A percentile compares a stretch with the other conserved stretches of the same genome.
These are phyloP conservation scores for Esox lucius DNA, from an alignment of 2,797 vertebrate species.

Conservation along the genomic window DNA sequence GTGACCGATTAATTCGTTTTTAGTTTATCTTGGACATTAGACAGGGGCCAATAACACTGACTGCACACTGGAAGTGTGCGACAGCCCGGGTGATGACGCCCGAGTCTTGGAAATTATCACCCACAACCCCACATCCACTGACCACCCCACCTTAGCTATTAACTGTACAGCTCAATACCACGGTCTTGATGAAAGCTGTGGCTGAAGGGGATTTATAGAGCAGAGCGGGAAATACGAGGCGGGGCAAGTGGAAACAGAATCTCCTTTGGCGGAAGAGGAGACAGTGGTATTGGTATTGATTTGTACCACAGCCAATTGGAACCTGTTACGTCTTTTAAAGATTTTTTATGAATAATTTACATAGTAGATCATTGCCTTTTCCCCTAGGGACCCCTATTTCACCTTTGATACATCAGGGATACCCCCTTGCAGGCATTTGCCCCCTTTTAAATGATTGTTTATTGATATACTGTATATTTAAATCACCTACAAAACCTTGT, in stretches of 20 bases:
- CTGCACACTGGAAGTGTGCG: slow-evolving; percentile 5
- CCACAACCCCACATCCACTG: not conserved
- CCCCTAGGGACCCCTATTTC: too few species aligned
- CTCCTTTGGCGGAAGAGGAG: too few species aligned
- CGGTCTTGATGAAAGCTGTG: not conserved
- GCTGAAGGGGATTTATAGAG: not conserved
- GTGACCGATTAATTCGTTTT: slow-evolving; percentile 13
- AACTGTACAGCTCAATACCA: not conserved
- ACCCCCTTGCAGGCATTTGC: too few species aligned
- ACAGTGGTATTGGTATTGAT: too few species aligned
- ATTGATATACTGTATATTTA: too few species aligned
- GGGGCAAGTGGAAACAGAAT: not conserved
- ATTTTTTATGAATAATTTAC: too few species aligned
- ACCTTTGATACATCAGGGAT: too few species aligned
- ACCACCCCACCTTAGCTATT: not conserved
- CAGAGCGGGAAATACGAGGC: not conserved
- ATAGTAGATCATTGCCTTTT: too few species aligned
- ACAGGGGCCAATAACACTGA: slow-evolving; percentile 11
- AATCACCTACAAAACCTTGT: too few species aligned
- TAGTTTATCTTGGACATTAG: not conserved
- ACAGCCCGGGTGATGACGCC: not conserved
- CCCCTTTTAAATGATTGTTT: too few species aligned
- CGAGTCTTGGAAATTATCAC: slow-evolving; percentile 5
- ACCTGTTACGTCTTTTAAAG: too few species aligned
- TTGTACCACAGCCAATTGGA: too few species aligned